phyloP scores from a whole-genome alignment of 2,113 vertebrate genomes.

The Colossoma macropomum region DNA sequence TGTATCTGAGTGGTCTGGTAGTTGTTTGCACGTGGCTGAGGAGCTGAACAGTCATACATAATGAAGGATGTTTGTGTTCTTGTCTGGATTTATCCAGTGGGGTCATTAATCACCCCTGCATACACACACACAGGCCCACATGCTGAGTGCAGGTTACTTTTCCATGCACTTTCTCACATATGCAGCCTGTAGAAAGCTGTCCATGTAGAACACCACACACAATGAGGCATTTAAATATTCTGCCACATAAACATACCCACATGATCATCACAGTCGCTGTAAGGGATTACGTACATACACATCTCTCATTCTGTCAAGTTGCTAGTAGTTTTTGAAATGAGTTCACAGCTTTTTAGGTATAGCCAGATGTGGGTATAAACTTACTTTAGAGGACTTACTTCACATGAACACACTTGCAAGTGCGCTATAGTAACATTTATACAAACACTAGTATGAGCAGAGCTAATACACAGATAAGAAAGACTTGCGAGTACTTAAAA shows the following conservation, averaged over 20 bases:
- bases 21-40: constrained; percentile 21
- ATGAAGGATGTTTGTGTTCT: constrained; percentile 41
- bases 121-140: neutral
- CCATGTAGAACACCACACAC: neutral
- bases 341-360: no score
- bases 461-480: no score
- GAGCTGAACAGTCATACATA: constrained; percentile 24
- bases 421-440: no score
- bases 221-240: neutral
- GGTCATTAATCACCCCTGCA: constrained; percentile 2
- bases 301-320: no score
- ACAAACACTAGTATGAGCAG: no score
- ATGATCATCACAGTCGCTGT: constrained; percentile 5
- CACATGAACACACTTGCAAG: no score
- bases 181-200: neutral
- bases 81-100: constrained; percentile 19
- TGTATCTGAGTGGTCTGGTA: neutral
- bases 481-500: no score
- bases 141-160: constrained; percentile 2
- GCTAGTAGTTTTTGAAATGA: no score
- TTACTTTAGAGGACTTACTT: no score
- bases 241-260: constrained; percentile 10
- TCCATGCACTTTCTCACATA: neutral
- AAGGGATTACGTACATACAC: constrained; percentile 29
- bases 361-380: no score